These are phyloP conservation scores for Plectrocnemia conspersa DNA, from an alignment of 1,140 invertebrate species.

Conservation along the genomic window DNA sequence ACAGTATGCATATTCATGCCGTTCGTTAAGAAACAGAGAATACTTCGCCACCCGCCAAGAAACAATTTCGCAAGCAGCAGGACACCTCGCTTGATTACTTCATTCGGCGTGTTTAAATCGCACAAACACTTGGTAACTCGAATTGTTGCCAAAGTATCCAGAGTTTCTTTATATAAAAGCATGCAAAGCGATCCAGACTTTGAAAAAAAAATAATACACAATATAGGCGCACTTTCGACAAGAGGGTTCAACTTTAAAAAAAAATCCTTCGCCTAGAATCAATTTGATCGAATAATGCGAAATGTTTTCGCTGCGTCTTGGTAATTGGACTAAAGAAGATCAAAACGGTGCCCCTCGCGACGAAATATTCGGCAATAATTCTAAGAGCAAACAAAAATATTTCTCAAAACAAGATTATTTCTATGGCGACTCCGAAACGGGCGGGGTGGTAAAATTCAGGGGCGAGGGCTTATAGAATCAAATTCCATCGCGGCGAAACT, in stretches of 20 bases:
- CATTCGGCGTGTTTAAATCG: constrained; percentile 17
- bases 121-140: neutral
- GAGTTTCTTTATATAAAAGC: constrained; percentile 1
- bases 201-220: constrained; percentile 8
- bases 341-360: constrained; percentile 26
- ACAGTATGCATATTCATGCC: too few species aligned
- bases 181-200: neutral
- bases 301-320: constrained; percentile 11
- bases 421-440: constrained; percentile 30
- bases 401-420: constrained; percentile 33
- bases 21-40: too few species aligned
- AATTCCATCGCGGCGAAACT: constrained; percentile 29
- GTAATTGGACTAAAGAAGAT: constrained; percentile 34
- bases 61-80: constrained; percentile 20
- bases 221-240: constrained; percentile 3
- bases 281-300: constrained; percentile 29
- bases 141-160: constrained; percentile 11
- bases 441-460: neutral
- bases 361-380: constrained; percentile 32
- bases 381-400: constrained; percentile 33
- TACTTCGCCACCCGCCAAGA: too few species aligned
- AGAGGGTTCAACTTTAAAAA: constrained; percentile 2
- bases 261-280: constrained; percentile 21
- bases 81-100: constrained; percentile 22
- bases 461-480: constrained; percentile 24